Percentiles rank a stretch among this genome's conserved stretches.
Conservation (phyloP, 2,888 invertebrate genomes). For the Dolichomitus sp. region DNA sequence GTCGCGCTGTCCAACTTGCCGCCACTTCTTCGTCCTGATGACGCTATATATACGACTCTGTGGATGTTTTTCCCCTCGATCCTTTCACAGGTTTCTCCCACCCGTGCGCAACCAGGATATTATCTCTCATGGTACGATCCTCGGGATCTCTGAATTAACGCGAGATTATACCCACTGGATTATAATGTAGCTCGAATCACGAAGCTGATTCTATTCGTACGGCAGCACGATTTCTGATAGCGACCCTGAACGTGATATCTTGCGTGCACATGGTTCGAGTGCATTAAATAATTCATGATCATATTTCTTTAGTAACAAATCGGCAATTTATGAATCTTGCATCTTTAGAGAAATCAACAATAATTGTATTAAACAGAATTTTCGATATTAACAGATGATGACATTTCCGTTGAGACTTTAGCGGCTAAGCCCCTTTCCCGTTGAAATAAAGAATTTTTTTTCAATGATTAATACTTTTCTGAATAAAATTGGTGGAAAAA, state of each 20-base stretch:
- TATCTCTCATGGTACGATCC: neutral
- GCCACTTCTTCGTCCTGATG: slow-evolving; percentile 62
- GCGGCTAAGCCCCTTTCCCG: too few relatives aligned
- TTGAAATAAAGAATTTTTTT: too few relatives aligned
- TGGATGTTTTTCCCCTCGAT: slow-evolving; percentile 17
- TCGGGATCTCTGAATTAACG: slow-evolving; percentile 48
- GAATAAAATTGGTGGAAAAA: too few relatives aligned
- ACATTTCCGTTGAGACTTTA: neutral
- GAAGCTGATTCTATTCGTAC: slow-evolving; percentile 33
- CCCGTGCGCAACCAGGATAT: neutral
- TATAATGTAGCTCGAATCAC: slow-evolving; percentile 34
- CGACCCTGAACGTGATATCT: slow-evolving; percentile 64
- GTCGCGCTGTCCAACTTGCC: slow-evolving; percentile 73
- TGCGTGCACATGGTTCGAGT: slow-evolving; percentile 42
- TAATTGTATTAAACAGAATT: neutral
- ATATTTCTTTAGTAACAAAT: slow-evolving; percentile 26
- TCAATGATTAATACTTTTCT: too few relatives aligned
- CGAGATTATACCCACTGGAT: slow-evolving; percentile 48
- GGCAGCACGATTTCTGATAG: slow-evolving; percentile 33
- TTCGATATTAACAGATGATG: neutral
- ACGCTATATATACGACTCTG: neutral
- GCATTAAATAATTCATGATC: slow-evolving; percentile 63
- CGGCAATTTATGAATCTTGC: neutral
- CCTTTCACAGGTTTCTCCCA: slow-evolving; percentile 9
- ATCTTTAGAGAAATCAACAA: neutral